Percentiles rank a stretch among this genome's conserved stretches.
Conservation (phyloP, 2,113 vertebrate species). For the Epinephelus moara region DNA sequence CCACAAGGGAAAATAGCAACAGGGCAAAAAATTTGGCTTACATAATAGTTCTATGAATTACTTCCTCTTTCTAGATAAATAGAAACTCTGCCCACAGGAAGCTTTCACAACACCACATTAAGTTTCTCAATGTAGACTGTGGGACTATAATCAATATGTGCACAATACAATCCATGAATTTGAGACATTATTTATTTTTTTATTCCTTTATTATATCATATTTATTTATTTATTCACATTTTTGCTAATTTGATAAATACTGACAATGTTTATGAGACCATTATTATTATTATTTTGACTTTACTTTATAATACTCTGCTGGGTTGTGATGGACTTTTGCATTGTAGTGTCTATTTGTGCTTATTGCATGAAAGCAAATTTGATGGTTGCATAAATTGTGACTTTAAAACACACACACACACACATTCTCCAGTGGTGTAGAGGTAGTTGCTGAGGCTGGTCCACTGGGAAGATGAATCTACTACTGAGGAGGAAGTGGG, state of each 20-base stretch:
- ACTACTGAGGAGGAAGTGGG: too few species aligned
- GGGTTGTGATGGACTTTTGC: too few species aligned
- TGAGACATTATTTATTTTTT: not conserved
- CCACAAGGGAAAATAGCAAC: conserved; percentile 1
- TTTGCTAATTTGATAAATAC: not conserved
- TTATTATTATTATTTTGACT: not conserved
- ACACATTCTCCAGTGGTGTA: too few species aligned
- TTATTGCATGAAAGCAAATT: not conserved
- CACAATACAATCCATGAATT: not conserved
- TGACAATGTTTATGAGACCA: not conserved
- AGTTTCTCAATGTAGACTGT: not conserved
- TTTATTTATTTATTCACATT: too few species aligned
- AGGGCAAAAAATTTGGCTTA: conserved; percentile 19
- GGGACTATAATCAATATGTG: not conserved
- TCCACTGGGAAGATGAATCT: too few species aligned
- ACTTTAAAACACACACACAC: not conserved
- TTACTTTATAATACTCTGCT: too few species aligned
- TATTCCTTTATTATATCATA: too few species aligned
- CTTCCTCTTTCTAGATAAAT: conserved; percentile 77
- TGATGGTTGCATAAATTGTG: not conserved
- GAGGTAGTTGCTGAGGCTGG: too few species aligned
- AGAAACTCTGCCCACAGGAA: conserved; percentile 44
- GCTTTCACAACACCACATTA: conserved; percentile 39
- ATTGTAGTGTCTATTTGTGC: not conserved
- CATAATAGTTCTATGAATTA: conserved; percentile 55